Evolutionary conservation across 2,113 vertebrate genomes (phyloP), one percentile per base, ranked within the genome.

Genomic region (Antigone vipio): DNA sequence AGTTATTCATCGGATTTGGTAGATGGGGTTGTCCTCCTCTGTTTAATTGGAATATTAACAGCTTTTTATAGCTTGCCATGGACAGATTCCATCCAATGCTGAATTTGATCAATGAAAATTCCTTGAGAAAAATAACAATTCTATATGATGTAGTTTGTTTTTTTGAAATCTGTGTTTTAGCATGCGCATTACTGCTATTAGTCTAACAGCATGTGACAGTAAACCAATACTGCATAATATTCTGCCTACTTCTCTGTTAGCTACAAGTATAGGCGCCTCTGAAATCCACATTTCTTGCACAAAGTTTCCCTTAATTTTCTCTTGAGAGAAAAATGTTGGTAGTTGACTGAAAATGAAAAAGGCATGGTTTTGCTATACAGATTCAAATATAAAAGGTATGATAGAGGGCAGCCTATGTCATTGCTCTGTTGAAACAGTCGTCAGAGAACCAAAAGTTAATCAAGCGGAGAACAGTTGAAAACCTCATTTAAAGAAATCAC

Each of bases 391-490:
- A 83, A 85, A 83, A 85, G 32, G 9, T 87, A 22, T 92, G 22
- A n/a, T 47, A 50, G 24, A 59, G 55, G 50, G n/a, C 64, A 90
- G 10, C n/a, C 35, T 75, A 6, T 80, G 44, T 64, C 20, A 49
- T 56, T 19, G 9, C 38, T 79, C 29, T 53, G 8, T 26, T 2
- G 5, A 45, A 96, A 80, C 42, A 60, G 38, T 93, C 18, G 0
- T 76, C 47, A 77, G 47, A 80, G 30, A 83, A 42, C 92, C 82
- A 89, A 35, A 93, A 96, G 50, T 80, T 91, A 92, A 90, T 95
- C 77, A 95, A 67, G 81, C 64, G 88, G 64, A 71, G 85, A 95
- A 92, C 59, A 93, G 87, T 55, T 92, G 92, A 92, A 94, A 97
- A 86, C 56, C 47, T 85, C 55, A 69, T 89, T 92, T 91, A 64